A percentile compares a stretch with the other conserved stretches of the same genome.
These are phyloP conservation scores for Nysson spinosus DNA, from an alignment of 2,888 invertebrate species.

Conservation along the genomic window DNA sequence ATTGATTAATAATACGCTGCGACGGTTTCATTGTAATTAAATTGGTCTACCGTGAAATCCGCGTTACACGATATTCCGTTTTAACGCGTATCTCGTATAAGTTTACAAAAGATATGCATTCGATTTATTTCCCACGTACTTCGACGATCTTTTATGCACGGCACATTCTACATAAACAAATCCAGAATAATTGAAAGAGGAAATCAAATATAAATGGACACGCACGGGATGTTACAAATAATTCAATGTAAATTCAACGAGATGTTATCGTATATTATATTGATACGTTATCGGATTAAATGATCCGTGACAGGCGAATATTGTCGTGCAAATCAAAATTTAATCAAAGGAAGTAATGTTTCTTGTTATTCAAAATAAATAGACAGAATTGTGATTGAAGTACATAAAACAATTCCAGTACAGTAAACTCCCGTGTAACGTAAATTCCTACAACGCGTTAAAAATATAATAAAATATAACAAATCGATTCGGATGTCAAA, in stretches of 20 bases:
- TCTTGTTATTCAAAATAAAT: no score
- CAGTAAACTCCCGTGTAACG: no score
- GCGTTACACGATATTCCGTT: constrained; percentile 5
- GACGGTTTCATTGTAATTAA: constrained; percentile 15
- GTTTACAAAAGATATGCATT: neutral
- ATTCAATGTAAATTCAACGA: neutral
- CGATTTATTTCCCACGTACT: neutral
- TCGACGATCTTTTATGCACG: neutral
- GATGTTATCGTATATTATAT: no score
- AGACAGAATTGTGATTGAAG: no score
- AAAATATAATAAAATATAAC: no score
- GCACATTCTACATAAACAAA: neutral
- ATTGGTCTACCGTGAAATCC: constrained; percentile 6
- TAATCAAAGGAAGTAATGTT: no score
- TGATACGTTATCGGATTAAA: no score
- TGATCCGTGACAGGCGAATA: no score
- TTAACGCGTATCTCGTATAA: neutral
- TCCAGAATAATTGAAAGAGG: constrained; percentile 5
- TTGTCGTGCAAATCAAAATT: no score
- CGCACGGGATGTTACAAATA: neutral
- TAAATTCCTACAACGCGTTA: no score
- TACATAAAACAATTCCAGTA: no score
- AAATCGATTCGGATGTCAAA: no score
- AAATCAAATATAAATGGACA: neutral
- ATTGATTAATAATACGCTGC: constrained; percentile 22